Evolutionary conservation across 2,888 invertebrate genomes (phyloP), one percentile per base, ranked within the genome.

Genomic region (Spisula subtruncata): DNA sequence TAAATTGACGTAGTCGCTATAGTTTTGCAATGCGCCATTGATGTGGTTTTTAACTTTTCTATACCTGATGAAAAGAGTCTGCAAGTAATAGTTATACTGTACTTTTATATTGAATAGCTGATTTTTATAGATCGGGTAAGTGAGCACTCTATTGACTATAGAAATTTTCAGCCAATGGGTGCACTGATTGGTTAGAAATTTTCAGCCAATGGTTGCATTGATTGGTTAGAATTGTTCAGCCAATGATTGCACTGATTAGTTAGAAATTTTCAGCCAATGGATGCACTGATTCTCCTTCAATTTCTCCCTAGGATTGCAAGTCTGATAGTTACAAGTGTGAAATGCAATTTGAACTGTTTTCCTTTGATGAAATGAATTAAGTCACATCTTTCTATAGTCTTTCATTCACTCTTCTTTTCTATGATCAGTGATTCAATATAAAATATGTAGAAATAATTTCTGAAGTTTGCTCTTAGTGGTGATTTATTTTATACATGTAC

Each of bases 171-270:
- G 48, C 12, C 12, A n/a, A 8, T 48, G 48, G 12, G 48, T 8
- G 48, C 48, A 48, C 12, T 60, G 60, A 60, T 60, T 60, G 60
- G 60, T n/a, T 60, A 60, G 60, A 60, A n/a, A n/a, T 20, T 60
- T 18, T 60, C 20, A 60, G 18, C 60, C n/a, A 60, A n/a, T n/a
- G 18, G 12, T 20, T 60, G 60, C 18, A n/a, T 60, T 66, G 2
- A 25, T 25, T 25, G 60, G 60, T 25, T 66, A 25, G 8, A 25
- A 25, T n/a, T 66, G n/a, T 66, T 25, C 60, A n/a, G 51, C 16
- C 16, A 51, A 51, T 51, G 25, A 25, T 0, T 66, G 25, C 25
- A 1, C 10, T 66, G 25, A 41, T 25, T 25, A 25, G 60, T 25
- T 66, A 25, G 8, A 25, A 25, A 25, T 66, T 5, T 66, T 25